Base-by-base conservation (phyloP, 2,113 vertebrate species). In the Heterochromis multidens region DNA sequence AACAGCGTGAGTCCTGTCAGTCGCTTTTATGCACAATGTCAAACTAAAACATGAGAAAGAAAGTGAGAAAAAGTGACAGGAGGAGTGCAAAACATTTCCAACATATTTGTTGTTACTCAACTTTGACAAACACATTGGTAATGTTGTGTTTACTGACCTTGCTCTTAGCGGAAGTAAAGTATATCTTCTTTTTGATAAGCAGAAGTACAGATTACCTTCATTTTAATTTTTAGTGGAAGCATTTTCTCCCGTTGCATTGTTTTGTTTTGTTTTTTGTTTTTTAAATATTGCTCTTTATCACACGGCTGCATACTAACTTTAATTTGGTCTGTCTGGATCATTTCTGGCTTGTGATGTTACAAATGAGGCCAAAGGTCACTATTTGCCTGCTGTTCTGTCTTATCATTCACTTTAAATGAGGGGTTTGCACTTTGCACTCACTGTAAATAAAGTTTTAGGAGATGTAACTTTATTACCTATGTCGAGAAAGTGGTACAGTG, bases 361-460 rank as follows among this genome's bases (percentile, higher is more conserved):
- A 37, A 1, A 0, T 43, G 21, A 31, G 40, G 33, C 16, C 80
- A 59, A 60, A 89, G 77, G 10, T 62, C 35, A 62, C 13, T 1
- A 5, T 54, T 65, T 77, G 0, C 25, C 17, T 29, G 63, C 63
- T 6, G 21, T 12, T 21, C 65, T 27, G n/a, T 40, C n/a, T 2
- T 43, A n/a, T 23, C 1, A 8, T 21, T 10, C 5, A 40, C 4
- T 8, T 13, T 1, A 31, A 16, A 61, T 60, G 3, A 43, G 21
- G 6, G 4, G 10, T 17, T 33, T 81, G 84, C n/a, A 87, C 78
- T 87, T 88, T 89, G 80, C 6, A 57, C 63, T 33, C 0, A 29
- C 23, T 43, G 17, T 19, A 61, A 59, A 52, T 33, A 21, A 60
- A 25, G 84, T 35, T 59, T 43, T 49, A 70, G 16, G 23, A 19